Conservation (phyloP, 2,888 invertebrate genomes). For the Incurvaria masculella region DNA sequence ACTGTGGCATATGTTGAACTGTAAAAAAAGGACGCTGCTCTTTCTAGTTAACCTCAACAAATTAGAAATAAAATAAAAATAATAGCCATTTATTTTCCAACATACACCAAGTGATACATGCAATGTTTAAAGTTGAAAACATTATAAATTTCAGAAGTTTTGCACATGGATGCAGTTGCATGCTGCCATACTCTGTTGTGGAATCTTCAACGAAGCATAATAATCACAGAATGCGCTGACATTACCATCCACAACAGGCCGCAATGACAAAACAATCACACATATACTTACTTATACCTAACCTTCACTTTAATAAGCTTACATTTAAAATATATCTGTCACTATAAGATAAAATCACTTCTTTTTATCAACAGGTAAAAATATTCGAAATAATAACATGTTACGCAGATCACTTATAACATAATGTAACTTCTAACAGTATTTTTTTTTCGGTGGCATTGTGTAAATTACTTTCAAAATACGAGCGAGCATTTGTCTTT, state of each 20-base stretch:
- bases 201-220: no score
- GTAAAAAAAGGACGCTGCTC: no score
- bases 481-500: no score
- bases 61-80: neutral
- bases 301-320: neutral
- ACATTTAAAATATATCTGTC: neutral
- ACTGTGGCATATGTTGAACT: no score
- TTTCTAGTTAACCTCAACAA: no score
- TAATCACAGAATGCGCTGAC: no score
- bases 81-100: neutral
- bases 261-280: neutral
- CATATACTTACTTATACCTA: neutral
- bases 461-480: no score
- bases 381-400: neutral
- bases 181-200: neutral
- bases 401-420: neutral
- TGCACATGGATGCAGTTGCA: neutral
- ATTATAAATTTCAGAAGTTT: neutral
- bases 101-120: neutral
- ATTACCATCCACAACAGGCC: neutral
- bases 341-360: neutral
- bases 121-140: neutral
- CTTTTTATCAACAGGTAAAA: neutral
- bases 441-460: no score
- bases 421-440: neutral